phyloP scores from a whole-genome alignment of 2,113 vertebrate species.

The Dipodomys ordii region DNA sequence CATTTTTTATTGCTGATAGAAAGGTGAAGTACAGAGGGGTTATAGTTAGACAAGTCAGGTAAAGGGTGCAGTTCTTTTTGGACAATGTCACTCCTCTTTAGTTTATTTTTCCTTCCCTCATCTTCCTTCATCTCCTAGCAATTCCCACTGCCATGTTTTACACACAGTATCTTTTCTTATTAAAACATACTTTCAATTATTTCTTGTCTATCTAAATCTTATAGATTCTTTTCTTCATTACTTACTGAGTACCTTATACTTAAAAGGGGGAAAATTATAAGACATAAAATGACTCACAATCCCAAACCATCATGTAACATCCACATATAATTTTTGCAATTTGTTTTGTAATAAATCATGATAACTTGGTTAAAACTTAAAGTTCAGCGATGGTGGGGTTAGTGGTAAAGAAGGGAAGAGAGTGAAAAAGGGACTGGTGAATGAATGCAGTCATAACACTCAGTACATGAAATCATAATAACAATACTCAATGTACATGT shows the following conservation, averaged over 20 bases:
- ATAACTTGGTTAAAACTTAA: slow-evolving; percentile 11
- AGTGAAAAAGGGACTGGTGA: no score
- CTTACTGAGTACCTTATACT: not conserved
- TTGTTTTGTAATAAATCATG: not conserved
- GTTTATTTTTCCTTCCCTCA: not conserved
- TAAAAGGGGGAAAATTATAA: not conserved
- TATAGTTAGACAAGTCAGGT: no score
- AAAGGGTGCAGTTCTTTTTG: no score
- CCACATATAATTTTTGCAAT: not conserved
- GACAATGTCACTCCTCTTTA: not conserved
- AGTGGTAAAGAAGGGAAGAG: no score
- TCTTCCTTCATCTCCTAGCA: no score
- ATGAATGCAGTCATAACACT: no score
- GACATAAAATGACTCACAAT: not conserved
- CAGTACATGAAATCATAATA: no score
- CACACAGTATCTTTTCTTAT: not conserved
- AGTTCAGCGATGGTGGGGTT: not conserved
- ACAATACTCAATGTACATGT: no score
- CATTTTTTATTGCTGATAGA: no score
- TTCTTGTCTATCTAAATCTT: not conserved
- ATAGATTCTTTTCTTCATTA: not conserved
- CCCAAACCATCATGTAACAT: not conserved
- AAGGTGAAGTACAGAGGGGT: no score
- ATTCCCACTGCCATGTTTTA: not conserved
- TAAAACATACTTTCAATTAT: not conserved